phyloP scores from a whole-genome alignment of 2,888 invertebrate species.

The Dryadula phaetusa region DNA sequence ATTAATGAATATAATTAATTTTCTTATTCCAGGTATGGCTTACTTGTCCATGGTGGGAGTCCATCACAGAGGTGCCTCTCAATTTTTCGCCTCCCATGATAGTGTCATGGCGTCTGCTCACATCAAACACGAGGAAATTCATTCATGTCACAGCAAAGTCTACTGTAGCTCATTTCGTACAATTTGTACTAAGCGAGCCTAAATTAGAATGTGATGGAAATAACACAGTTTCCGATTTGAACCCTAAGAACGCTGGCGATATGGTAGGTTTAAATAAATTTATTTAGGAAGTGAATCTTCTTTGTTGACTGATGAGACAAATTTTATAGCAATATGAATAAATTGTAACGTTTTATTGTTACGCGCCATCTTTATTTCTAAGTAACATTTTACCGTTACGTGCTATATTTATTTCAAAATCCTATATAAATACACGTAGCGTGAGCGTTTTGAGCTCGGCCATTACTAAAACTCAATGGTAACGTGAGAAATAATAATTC shows the following conservation, averaged over 20 bases:
- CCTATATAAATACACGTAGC: no score
- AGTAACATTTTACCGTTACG: no score
- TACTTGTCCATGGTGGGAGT: slow-evolving; percentile 91
- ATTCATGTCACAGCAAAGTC: slow-evolving; percentile 90
- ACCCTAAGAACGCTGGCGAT: slow-evolving; percentile 85
- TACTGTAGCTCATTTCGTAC: slow-evolving; percentile 83
- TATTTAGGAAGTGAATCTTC: no score
- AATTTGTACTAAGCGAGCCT: slow-evolving; percentile 77
- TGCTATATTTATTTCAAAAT: no score
- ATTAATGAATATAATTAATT: no score
- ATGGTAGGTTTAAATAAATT: slow-evolving; percentile 83
- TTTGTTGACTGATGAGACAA: no score
- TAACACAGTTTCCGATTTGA: slow-evolving; percentile 86
- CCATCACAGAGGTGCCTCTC: slow-evolving; percentile 89
- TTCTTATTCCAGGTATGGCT: slow-evolving; percentile 84
- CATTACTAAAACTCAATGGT: no score
- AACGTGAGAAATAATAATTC: no score
- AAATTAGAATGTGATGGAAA: slow-evolving; percentile 84
- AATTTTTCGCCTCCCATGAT: slow-evolving; percentile 93
- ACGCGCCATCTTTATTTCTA: no score
- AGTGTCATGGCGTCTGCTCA: slow-evolving; percentile 92
- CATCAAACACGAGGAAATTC: slow-evolving; percentile 93
- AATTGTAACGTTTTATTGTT: no score
- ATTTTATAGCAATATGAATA: no score
- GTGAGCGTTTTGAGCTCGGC: no score